Conservation (phyloP, 2,113 vertebrate species). For the Oreochromis aureus region DNA sequence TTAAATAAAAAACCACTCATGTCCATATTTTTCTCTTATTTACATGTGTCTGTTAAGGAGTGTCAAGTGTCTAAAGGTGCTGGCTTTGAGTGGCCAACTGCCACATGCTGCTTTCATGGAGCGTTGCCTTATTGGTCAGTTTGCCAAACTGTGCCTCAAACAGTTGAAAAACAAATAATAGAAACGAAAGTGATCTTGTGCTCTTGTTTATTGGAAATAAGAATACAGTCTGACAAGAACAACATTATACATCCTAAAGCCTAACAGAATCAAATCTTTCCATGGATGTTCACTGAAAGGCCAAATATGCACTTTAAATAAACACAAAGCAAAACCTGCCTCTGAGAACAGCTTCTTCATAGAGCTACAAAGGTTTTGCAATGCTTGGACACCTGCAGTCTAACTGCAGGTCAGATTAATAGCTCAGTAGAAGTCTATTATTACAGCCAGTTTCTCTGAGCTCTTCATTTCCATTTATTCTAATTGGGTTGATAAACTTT, state of each 20-base stretch:
- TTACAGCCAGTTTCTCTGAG: background rate
- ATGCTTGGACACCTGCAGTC: background rate
- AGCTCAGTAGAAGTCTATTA: background rate
- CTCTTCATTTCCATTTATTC: background rate
- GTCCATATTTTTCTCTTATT: background rate
- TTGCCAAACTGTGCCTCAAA: background rate
- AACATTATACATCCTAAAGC: conserved; percentile 45
- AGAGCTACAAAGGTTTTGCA: background rate
- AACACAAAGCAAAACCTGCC: conserved; percentile 27
- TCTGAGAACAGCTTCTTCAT: background rate
- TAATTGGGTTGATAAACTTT: background rate
- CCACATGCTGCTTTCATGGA: background rate
- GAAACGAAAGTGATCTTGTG: conserved; percentile 45
- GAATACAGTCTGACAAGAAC: conserved; percentile 57
- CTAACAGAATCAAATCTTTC: conserved; percentile 40
- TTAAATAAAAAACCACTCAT: fast-evolving
- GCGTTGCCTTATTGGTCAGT: background rate
- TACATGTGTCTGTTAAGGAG: background rate
- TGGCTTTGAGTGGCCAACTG: background rate
- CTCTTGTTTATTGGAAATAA: conserved; percentile 69
- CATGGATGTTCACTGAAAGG: background rate
- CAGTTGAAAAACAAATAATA: conserved; percentile 21
- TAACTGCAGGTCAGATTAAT: background rate
- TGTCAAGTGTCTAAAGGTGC: background rate
- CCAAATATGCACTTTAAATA: conserved; percentile 8